phyloP scores from a whole-genome alignment of 2,113 vertebrate genomes.

The Coregonus clupeaformis region DNA sequence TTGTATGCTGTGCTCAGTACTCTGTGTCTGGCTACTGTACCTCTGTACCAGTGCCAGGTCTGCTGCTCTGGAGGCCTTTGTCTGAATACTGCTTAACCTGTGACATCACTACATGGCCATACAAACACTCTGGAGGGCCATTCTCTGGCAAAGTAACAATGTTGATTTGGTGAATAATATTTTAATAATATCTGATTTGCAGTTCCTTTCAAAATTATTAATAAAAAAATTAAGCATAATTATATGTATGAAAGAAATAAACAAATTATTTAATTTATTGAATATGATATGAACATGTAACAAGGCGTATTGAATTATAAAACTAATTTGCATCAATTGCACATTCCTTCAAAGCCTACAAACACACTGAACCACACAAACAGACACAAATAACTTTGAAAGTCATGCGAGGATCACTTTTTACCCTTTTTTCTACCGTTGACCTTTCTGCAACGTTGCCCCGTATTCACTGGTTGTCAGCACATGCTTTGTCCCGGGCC shows the following conservation, averaged over 20 bases:
- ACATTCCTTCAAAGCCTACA: neutral
- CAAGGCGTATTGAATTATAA: no score
- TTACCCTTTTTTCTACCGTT: slow-evolving; percentile 60
- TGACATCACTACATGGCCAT: neutral
- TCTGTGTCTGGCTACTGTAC: slow-evolving; percentile 16
- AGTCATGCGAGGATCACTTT: slow-evolving; percentile 74
- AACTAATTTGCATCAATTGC: neutral
- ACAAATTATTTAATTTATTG: no score
- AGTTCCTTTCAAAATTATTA: no score
- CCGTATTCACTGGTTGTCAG: slow-evolving; percentile 92
- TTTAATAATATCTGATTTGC: no score
- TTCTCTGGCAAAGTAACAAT: neutral
- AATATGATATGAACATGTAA: no score
- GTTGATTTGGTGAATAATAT: no score
- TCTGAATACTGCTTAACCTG: slow-evolving; percentile 36
- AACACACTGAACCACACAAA: slow-evolving; percentile 8
- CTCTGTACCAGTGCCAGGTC: slow-evolving; percentile 17
- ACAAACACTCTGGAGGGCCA: neutral
- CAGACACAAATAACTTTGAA: slow-evolving; percentile 77
- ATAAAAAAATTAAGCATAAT: no score
- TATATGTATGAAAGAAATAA: no score
- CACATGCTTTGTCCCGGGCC: slow-evolving; percentile 84
- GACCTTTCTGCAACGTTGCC: slow-evolving; percentile 95
- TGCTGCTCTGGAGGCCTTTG: slow-evolving; percentile 15
- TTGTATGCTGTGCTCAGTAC: slow-evolving; percentile 41